These are phyloP conservation scores for Etheostoma cragini DNA, from an alignment of 2,113 vertebrate species.

Conservation along the genomic window DNA sequence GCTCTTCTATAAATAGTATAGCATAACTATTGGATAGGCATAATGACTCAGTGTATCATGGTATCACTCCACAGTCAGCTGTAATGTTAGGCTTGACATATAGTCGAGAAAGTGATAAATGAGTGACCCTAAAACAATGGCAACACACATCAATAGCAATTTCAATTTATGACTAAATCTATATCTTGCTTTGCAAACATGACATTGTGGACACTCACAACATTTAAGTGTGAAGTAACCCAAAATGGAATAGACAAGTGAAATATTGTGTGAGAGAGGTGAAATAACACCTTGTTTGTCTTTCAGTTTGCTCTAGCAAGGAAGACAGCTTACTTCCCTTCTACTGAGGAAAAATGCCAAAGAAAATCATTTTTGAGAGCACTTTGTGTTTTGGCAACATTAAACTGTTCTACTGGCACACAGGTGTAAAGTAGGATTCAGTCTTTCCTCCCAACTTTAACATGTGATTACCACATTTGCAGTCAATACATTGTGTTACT, in stretches of 20 bases:
- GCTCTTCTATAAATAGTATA: conserved; percentile 6
- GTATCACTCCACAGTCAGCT: not conserved
- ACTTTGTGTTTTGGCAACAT: not conserved
- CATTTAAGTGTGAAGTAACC: not conserved
- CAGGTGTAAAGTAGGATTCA: not conserved
- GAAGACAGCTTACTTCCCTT: not conserved
- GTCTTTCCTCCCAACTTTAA: not conserved
- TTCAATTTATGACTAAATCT: conserved; percentile 11
- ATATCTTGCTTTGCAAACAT: not conserved
- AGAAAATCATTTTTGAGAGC: not conserved
- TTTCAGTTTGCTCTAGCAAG: conserved; percentile 1
- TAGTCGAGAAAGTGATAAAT: not conserved
- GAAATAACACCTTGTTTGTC: not conserved
- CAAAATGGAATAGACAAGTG: not conserved
- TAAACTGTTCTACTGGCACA: not conserved
- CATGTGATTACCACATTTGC: not conserved
- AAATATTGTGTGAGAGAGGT: not conserved
- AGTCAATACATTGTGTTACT: not conserved
- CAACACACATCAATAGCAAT: conserved; percentile 16
- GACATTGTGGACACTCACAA: not conserved
- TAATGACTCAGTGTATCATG: conserved; percentile 27
- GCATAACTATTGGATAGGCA: not conserved
- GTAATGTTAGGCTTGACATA: conserved; percentile 12
- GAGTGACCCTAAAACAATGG: not conserved
- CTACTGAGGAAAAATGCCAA: not conserved